A percentile compares a stretch with the other conserved stretches of the same genome.
These are phyloP conservation scores for Paralichthys olivaceus DNA, from an alignment of 2,113 vertebrate genomes.

Conservation along the genomic window DNA sequence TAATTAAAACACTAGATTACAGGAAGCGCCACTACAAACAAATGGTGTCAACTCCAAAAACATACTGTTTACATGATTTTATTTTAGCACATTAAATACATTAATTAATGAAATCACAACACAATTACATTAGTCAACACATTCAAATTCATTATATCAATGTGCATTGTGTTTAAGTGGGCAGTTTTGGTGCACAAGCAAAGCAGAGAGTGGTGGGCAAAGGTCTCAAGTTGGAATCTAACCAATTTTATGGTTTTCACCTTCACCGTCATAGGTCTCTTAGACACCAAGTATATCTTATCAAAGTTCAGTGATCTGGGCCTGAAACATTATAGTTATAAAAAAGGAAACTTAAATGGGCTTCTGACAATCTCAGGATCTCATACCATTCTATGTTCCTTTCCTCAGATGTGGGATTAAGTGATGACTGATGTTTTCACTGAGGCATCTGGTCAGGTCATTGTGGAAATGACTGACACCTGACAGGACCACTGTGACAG, in stretches of 20 bases:
- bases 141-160: not conserved
- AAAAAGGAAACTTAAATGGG: conserved; percentile 6
- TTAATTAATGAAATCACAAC: too few species aligned
- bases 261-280: not conserved
- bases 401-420: conserved; percentile 58
- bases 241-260: not conserved
- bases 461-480: conserved; percentile 76
- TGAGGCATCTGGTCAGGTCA: conserved; percentile 69
- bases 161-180: not conserved
- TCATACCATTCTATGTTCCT: conserved; percentile 33
- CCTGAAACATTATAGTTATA: not conserved
- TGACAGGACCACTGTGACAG: conserved; percentile 75
- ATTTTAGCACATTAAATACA: not conserved
- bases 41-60: not conserved
- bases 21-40: too few species aligned
- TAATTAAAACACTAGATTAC: not conserved
- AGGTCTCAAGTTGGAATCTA: not conserved
- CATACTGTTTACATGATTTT: not conserved
- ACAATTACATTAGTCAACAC: too few species aligned
- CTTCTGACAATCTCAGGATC: not conserved
- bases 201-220: not conserved
- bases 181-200: not conserved
- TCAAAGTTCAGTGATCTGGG: conserved; percentile 4
- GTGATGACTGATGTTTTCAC: conserved; percentile 66
- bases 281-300: not conserved